These are phyloP conservation scores for Brenthis daphne DNA, from an alignment of 2,888 invertebrate genomes.

Conservation along the genomic window DNA sequence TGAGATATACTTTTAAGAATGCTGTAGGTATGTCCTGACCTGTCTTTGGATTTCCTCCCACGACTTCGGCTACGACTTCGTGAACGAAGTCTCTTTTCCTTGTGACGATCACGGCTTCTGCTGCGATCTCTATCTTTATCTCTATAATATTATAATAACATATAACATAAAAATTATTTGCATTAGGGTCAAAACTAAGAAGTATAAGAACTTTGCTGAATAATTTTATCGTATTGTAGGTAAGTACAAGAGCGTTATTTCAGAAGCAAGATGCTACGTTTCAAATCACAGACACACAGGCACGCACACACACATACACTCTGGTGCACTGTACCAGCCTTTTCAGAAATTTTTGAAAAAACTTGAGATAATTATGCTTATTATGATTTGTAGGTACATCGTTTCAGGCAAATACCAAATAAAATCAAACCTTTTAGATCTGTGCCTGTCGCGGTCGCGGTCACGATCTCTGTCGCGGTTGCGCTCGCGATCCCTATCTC, in stretches of 20 bases:
- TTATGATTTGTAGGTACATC: no score
- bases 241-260: no score
- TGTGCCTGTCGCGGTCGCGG: constrained; percentile 61
- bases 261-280: no score
- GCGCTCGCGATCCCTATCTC: constrained; percentile 57
- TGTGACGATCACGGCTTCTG: constrained; percentile 64
- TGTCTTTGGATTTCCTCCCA: constrained; percentile 75
- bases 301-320: no score
- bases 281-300: not conserved
- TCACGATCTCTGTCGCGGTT: constrained; percentile 52
- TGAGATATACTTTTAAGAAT: no score
- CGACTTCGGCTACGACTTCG: constrained; percentile 65
- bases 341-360: not conserved
- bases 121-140: constrained; percentile 71
- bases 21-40: constrained; percentile 46
- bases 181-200: no score
- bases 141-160: constrained; percentile 50
- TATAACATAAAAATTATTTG: not conserved
- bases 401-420: no score
- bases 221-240: no score
- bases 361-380: not conserved
- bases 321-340: no score
- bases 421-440: constrained; percentile 72
- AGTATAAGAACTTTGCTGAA: no score
- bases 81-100: constrained; percentile 63